These are phyloP conservation scores for Mellivora capensis DNA, from an alignment of 2,113 vertebrate species.

Conservation along the genomic window DNA sequence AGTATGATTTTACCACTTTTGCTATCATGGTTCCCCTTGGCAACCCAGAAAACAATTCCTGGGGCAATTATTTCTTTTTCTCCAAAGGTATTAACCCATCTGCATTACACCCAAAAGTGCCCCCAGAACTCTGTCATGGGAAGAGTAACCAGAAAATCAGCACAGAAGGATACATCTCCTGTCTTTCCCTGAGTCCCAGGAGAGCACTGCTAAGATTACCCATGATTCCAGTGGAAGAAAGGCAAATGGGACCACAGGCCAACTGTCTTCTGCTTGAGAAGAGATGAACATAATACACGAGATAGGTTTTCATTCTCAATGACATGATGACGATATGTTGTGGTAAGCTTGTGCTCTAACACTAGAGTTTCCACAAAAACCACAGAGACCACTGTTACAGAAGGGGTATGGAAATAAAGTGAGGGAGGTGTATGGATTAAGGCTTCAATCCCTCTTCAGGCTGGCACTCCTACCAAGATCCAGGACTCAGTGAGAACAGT, in stretches of 20 bases:
- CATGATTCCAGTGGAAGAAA: background rate
- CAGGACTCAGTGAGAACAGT: background rate
- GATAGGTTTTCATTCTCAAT: background rate
- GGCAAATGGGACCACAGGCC: background rate
- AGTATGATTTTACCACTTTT: background rate
- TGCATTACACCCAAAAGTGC: background rate
- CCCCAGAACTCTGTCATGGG: background rate
- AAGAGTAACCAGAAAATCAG: background rate
- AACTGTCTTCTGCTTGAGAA: background rate
- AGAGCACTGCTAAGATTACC: background rate
- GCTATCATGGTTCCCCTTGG: background rate
- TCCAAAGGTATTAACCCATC: background rate
- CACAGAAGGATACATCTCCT: fast-evolving
- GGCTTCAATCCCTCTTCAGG: background rate
- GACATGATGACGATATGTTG: background rate
- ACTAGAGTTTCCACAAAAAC: background rate
- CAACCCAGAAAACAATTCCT: background rate
- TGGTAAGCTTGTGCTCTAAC: background rate
- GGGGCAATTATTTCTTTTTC: background rate
- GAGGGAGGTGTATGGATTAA: background rate
- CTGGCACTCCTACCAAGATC: background rate
- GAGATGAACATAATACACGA: background rate
- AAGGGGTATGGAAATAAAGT: background rate
- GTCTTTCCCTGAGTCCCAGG: background rate
- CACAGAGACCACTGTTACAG: background rate